These are phyloP conservation scores for Nycteola revayana DNA, from an alignment of 2,888 invertebrate species.

Conservation along the genomic window DNA sequence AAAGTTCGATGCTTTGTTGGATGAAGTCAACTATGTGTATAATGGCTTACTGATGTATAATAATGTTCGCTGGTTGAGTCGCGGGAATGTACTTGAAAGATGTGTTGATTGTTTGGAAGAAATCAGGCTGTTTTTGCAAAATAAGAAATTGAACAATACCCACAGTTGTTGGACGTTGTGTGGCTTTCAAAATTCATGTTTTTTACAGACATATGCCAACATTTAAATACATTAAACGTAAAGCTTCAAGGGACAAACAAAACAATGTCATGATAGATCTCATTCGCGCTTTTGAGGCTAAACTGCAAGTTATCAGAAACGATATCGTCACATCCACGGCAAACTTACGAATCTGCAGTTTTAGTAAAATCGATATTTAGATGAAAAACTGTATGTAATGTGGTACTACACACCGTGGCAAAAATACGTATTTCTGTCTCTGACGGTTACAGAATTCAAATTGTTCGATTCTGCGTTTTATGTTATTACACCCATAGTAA, in stretches of 20 bases:
- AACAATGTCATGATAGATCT: constrained; percentile 31
- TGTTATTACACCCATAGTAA: too few species aligned
- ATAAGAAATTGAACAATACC: constrained; percentile 20
- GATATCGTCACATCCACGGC: too few species aligned
- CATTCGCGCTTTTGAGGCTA: constrained; percentile 32
- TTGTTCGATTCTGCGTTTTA: too few species aligned
- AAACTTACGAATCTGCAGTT: too few species aligned
- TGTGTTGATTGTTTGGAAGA: constrained; percentile 31
- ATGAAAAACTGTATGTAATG: too few species aligned
- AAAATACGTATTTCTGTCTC: too few species aligned
- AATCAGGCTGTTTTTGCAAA: constrained; percentile 27
- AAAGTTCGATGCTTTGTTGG: constrained; percentile 35
- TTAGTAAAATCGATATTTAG: too few species aligned
- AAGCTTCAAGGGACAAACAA: constrained; percentile 31
- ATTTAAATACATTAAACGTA: constrained; percentile 25
- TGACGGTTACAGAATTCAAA: too few species aligned
- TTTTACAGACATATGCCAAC: constrained; percentile 31
- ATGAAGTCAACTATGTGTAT: constrained; percentile 36
- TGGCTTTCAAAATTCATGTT: constrained; percentile 36
- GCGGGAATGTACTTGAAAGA: constrained; percentile 35
- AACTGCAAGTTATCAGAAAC: constrained; percentile 26
- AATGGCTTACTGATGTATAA: constrained; percentile 29
- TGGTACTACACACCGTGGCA: constrained; percentile 21
- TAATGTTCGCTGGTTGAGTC: constrained; percentile 33
- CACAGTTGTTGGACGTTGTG: constrained; percentile 20